A percentile compares a stretch with the other conserved stretches of the same genome.
Conservation (phyloP, 2,888 invertebrate genomes). For the Nomada flava region DNA sequence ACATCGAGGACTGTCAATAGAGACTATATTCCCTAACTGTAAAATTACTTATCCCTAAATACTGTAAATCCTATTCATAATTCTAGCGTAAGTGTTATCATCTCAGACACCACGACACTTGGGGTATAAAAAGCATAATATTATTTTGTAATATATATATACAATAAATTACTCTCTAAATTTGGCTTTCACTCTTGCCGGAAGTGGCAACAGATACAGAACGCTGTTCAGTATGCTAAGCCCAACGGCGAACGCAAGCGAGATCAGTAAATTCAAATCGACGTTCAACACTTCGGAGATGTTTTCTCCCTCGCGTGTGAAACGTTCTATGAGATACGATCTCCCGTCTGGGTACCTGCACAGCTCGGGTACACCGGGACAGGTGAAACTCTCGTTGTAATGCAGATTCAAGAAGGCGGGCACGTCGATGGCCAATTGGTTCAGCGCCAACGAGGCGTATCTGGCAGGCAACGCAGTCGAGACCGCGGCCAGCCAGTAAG, state of each 20-base stretch:
- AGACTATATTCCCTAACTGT: background rate
- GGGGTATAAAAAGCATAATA: background rate
- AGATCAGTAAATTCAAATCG: slow-evolving; percentile 92
- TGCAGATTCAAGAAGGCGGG: slow-evolving; percentile 78
- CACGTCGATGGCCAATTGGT: slow-evolving; percentile 80
- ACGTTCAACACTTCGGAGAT: slow-evolving; percentile 87
- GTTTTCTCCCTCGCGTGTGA: slow-evolving; percentile 86
- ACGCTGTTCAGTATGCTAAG: slow-evolving; percentile 93
- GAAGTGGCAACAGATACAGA: slow-evolving; percentile 93
- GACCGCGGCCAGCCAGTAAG: slow-evolving; percentile 79
- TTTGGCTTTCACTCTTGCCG: slow-evolving; percentile 93
- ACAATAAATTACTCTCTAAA: slow-evolving; percentile 88
- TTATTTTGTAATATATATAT: slow-evolving; percentile 47
- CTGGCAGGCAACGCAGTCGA: slow-evolving; percentile 80
- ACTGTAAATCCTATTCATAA: slow-evolving; percentile 18
- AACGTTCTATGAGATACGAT: slow-evolving; percentile 90
- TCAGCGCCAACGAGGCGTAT: slow-evolving; percentile 81
- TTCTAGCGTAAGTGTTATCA: slow-evolving; percentile 10
- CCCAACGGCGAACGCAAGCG: slow-evolving; percentile 93
- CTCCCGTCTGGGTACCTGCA: slow-evolving; percentile 90
- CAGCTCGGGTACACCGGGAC: slow-evolving; percentile 83
- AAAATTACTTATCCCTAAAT: slow-evolving; percentile 17
- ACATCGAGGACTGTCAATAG: slow-evolving; percentile 63
- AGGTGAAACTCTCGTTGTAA: slow-evolving; percentile 85
- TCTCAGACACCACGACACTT: no score